Evolutionary conservation across 2,797 vertebrate species (phyloP), one percentile per base, ranked within the genome.

Genomic region (Sebastolobus alascanus): DNA sequence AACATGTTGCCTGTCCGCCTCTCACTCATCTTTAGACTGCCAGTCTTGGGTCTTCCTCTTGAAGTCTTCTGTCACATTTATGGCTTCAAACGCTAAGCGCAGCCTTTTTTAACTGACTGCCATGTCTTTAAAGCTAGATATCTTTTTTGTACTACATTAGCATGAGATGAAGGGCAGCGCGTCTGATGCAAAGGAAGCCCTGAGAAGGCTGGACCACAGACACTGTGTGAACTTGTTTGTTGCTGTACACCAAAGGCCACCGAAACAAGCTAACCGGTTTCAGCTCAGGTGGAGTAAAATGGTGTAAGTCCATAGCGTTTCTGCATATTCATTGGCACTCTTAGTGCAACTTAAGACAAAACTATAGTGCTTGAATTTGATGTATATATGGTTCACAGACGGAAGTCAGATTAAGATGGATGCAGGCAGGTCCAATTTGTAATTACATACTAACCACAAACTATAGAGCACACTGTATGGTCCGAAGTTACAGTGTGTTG

Each of bases 31-130:
- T 94, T 92, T 91, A 94, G 91, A 91, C 95, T 93, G 93, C 92
- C 95, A 94, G 94, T 95, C 95, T 94, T 87, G 91, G 88, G 92
- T 91, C 92, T 92, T 90, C 91, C 93, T 95, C 95, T 94, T 95
- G 92, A 95, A 95, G 94, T 95, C 92, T 88, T 94, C 93, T 94
- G 93, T 94, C 94, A 95, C 94, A 95, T 94, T 95, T 94, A 94
- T 73, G 88, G 91, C 94, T 96, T 96, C 95, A 96, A 96, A 96
- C 92, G 81, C 81, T 77, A 89, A 89, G 88, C 94, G 89, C 88
- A 92, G 91, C 81, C 90, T 84, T 92, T 94, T 94, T 92, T 90
- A 94, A 94, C 90, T 78, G 90, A 90, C 94, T 93, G 93, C 93
- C 94, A 92, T 93, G 93, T 94, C 90, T 95, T 96, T 94, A 94